Evolutionary conservation across 2,797 vertebrate genomes (phyloP), one percentile per base, ranked within the genome.

Genomic region (Peromyscus melanophrys): DNA sequence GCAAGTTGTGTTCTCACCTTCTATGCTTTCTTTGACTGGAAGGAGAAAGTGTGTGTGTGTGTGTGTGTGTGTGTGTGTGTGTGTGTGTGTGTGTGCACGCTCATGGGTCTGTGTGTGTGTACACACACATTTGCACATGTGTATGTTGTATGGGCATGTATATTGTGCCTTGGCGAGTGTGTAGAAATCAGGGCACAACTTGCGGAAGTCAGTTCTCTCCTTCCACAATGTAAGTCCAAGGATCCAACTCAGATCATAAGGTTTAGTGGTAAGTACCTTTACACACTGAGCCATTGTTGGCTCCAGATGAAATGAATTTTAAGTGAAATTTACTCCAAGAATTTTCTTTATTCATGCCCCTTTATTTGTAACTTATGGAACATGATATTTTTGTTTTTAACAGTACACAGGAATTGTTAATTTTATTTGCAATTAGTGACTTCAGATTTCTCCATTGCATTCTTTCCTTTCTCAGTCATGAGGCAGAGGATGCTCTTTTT

Each of bases 321-420:
- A 57, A 57, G 11, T 57, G 16, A 73, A 57, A 73, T 73, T 57
- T 73, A 40, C 85, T 88, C 55, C 73, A n/a, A 88, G 52, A 57
- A 69, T 69, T 7, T 95, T 61, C 43, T 25, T 73, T 88, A 40
- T 59, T 88, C 63, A 73, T 23, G 55, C n/a, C 17, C n/a, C 25
- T 69, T 40, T 87, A 73, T 61, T 31, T 87, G 59, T 59, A 82
- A 89, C 76, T 71, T 49, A 63, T 16, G 75, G 59, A 92, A 75
- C 29, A 86, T 27, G 57, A 40, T 83, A 83, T 92, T 31, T 92
- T 91, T 87, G 77, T 85, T 63, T 90, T 77, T 90, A 97, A 71
- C 17, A 80, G 11, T 27, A 37, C 34, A 29, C n/a, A 69, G 17
- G 21, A 92, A 73, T 77, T 71, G 46, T 67, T 77, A 84, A 46